A percentile compares a stretch with the other conserved stretches of the same genome.
Evolutionary conservation across 1,140 invertebrate genomes (phyloP).

Genomic region (Drosophila serrata): DNA sequence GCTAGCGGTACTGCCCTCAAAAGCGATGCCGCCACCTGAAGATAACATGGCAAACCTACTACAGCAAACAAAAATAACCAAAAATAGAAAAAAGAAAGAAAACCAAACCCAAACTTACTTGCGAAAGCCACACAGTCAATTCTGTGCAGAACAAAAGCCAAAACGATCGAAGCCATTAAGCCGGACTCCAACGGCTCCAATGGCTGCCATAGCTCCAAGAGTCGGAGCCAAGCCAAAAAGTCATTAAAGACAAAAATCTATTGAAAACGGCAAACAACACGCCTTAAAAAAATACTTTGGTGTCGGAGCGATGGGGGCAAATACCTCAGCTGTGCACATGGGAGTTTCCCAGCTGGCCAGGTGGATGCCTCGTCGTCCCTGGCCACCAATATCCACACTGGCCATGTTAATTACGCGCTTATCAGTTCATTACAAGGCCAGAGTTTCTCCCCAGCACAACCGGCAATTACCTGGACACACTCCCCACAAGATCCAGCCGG

Average conservation of each 20-base stretch:
- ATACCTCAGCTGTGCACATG: conserved; percentile 44
- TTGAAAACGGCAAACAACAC: conserved; percentile 71
- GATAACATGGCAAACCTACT: conserved; percentile 27
- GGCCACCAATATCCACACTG: conserved; percentile 10
- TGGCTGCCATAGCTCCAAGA: conserved; percentile 18
- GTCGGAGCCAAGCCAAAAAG: conserved; percentile 56
- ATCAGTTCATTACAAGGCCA: conserved; percentile 72
- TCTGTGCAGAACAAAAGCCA: conserved; percentile 73
- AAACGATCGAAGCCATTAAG: conserved; percentile 71
- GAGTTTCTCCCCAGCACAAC: conserved; percentile 26
- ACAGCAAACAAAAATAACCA: conserved; percentile 1
- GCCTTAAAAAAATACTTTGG: conserved; percentile 69
- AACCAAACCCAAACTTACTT: conserved; percentile 42
- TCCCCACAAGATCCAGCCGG: conserved; percentile 15
- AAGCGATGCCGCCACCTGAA: conserved; percentile 43
- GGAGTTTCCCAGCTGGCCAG: conserved; percentile 33
- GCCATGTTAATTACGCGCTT: conserved; percentile 74
- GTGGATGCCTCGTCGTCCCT: conserved; percentile 26
- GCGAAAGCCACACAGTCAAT: conserved; percentile 56
- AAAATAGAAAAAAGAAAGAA: conserved; percentile 3
- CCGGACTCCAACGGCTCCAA: conserved; percentile 20
- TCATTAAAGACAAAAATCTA: conserved; percentile 82
- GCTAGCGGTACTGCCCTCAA: conserved; percentile 47
- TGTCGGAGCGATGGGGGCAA: conserved; percentile 17
- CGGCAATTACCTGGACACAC: conserved; percentile 32